A percentile compares a stretch with the other conserved stretches of the same genome.
phyloP scores from a whole-genome alignment of 1,140 invertebrate species.

The Drosophila bifasciata region DNA sequence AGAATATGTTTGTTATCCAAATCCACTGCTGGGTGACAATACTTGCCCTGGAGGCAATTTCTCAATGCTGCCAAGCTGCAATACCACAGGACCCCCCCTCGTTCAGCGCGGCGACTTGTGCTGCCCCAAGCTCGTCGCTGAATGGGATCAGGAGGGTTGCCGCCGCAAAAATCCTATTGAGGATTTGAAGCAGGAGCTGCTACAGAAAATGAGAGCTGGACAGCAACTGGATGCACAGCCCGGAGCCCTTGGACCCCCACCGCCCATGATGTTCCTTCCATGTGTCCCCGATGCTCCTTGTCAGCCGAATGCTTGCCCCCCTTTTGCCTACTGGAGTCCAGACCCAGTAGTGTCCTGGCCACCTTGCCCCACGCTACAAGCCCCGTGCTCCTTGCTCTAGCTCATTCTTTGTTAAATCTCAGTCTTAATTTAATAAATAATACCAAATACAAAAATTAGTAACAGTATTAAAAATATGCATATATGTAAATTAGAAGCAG shows the following conservation, averaged over 20 bases:
- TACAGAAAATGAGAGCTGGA: constrained; percentile 13
- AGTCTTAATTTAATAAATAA: neutral
- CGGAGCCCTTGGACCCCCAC: neutral
- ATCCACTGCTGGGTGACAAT: no score
- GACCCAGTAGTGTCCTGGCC: constrained; percentile 28
- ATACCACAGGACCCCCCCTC: neutral
- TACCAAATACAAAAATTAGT: neutral
- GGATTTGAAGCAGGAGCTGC: constrained; percentile 44
- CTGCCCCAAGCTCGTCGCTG: neutral
- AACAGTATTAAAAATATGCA: neutral
- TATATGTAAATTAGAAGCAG: neutral
- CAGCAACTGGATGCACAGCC: neutral
- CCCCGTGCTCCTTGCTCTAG: neutral
- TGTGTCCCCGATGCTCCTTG: constrained; percentile 1
- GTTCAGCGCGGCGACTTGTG: neutral
- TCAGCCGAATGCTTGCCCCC: neutral
- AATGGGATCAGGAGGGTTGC: neutral
- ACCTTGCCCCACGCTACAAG: constrained; percentile 4
- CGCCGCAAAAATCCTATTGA: constrained; percentile 24
- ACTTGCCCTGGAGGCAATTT: neutral
- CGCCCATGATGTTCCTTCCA: constrained; percentile 19
- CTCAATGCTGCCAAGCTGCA: no score
- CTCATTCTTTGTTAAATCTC: neutral
- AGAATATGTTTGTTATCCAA: neutral
- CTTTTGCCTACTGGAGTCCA: neutral